These are phyloP conservation scores for Terrapene triunguis DNA, from an alignment of 2,113 vertebrate genomes.

Conservation along the genomic window DNA sequence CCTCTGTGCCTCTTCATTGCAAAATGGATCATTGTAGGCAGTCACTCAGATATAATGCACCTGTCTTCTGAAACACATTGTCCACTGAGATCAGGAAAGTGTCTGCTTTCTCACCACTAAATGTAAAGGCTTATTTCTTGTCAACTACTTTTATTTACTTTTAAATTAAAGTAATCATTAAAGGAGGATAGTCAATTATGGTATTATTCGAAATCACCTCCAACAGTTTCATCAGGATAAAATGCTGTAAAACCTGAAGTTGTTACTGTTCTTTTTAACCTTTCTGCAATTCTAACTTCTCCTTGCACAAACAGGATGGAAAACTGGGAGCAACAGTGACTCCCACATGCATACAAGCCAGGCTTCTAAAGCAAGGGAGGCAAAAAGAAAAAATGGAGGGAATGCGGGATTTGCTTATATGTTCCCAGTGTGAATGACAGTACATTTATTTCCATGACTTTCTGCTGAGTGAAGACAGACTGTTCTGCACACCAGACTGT, in stretches of 20 bases:
- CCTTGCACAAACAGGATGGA: background rate
- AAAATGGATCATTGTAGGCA: conserved; percentile 4
- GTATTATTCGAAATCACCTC: conserved; percentile 8
- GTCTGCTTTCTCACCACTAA: background rate
- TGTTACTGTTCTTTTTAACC: conserved; percentile 1
- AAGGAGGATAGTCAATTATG: background rate
- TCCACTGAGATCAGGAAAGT: background rate
- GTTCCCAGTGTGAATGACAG: background rate
- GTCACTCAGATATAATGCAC: background rate
- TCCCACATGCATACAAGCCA: background rate
- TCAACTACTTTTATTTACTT: background rate
- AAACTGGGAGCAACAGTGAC: background rate
- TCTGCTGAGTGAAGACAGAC: background rate
- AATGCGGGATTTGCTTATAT: background rate
- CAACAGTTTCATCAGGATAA: conserved; percentile 24
- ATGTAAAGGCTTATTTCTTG: background rate
- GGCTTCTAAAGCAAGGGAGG: background rate
- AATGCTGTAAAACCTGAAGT: background rate
- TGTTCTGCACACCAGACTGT: background rate
- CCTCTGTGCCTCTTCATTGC: background rate
- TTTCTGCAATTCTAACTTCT: background rate
- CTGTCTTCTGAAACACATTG: background rate
- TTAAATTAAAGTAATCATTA: background rate
- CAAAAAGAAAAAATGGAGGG: background rate
- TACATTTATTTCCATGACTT: background rate